Base-by-base conservation (phyloP, 64 coral and sea anemone genomes). In the Stichodactyla helianthus region DNA sequence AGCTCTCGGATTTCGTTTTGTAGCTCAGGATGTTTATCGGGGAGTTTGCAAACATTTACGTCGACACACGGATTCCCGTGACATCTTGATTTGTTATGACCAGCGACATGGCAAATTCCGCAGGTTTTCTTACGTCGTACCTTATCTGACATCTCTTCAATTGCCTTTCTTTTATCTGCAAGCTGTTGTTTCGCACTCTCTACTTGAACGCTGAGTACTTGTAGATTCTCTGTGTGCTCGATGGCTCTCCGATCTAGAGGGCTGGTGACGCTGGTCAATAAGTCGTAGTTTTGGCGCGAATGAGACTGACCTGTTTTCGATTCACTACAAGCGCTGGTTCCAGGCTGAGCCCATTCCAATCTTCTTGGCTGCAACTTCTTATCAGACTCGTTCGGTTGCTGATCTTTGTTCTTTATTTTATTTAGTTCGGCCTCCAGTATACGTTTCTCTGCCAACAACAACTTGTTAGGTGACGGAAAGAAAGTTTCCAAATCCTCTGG, bases 381-480 rank as follows among this genome's bases (percentile, higher is more conserved):
- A 1, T 50, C 10, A 55, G 10, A 31, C 55, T 53, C 79, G 31
- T 27, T 5, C 3, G 17, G 5, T 20, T 64, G 17, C 3, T 64
- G 61, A 20, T 64, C 17, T 5, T 2, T 3, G 18, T 2, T 7
- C 7, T 64, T 60, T 50, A 88, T 79, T 10, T 51, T 88, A 12
- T 88, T 19, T 23, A 88, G 55, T 61, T 79, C 86, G 53, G 50
- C 86, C 55, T 87, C 86, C 55, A 87, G 55, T 16, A 87, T 25
- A 57, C 86, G 53, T 44, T 28, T 61, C 58, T 88, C 15, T 0
- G 86, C 71, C 17, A 80, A 51, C 28, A 81, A 87, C 28, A 87
- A 60, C 86, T 79, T 87, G 56, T 88, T 58, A 12, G 86, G 76
- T 55, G 86, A 88, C 26, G 74, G 27, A 44, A 88, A 88, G 56